Evolutionary conservation across 1,140 invertebrate species (phyloP).

Genomic region (Phortica variegata): DNA sequence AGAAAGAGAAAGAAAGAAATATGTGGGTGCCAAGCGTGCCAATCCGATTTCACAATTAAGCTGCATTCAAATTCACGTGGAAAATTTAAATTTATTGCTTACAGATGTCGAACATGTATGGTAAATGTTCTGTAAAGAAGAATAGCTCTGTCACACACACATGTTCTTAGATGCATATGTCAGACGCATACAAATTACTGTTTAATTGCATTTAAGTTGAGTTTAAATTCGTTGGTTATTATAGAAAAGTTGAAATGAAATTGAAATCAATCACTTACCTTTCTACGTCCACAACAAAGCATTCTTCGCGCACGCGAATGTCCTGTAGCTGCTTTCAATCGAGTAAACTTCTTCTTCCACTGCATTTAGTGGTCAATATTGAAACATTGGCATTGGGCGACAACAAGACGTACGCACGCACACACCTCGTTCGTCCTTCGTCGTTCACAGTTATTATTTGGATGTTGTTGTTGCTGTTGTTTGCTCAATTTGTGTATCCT

Average conservation of each 20-base stretch:
- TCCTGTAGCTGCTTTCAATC: slow-evolving; percentile 69
- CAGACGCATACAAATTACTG: too few species aligned
- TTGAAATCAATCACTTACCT: slow-evolving; percentile 61
- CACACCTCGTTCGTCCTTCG: too few species aligned
- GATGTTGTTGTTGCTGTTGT: too few species aligned
- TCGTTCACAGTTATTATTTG: too few species aligned
- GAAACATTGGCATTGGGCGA: slow-evolving; percentile 18
- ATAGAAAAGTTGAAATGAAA: background rate
- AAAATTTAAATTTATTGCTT: slow-evolving; percentile 31
- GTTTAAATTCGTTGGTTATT: too few species aligned
- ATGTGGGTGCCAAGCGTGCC: too few species aligned
- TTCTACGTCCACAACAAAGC: slow-evolving; percentile 84
- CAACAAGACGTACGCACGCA: too few species aligned
- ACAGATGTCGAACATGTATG: slow-evolving; percentile 6
- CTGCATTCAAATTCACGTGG: slow-evolving; percentile 29
- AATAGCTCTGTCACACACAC: too few species aligned
- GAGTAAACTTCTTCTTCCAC: slow-evolving; percentile 74
- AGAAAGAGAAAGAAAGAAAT: too few species aligned
- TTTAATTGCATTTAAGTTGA: background rate
- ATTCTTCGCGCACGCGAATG: slow-evolving; percentile 76
- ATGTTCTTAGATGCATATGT: too few species aligned
- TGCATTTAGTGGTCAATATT: slow-evolving; percentile 62
- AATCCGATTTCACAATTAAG: slow-evolving; percentile 39
- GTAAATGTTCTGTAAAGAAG: too few species aligned
- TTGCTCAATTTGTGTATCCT: too few species aligned